Percentiles rank a stretch among this genome's conserved stretches.
These are phyloP conservation scores for Maconellicoccus hirsutus DNA, from an alignment of 1,140 invertebrate genomes.

Conservation along the genomic window DNA sequence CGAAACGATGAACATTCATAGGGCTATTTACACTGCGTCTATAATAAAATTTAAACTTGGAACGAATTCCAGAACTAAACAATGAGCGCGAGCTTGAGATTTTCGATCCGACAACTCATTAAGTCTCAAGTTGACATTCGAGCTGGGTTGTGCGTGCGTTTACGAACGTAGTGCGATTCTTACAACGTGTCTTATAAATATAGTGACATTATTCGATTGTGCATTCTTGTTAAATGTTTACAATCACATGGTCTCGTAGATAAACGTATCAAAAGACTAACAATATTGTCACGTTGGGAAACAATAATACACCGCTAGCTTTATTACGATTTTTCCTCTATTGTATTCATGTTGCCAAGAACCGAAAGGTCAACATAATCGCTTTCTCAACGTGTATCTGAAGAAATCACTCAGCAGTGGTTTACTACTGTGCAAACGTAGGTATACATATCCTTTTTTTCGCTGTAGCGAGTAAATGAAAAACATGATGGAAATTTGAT, in stretches of 20 bases:
- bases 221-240: not conserved
- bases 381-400: not conserved
- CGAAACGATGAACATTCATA: no score
- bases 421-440: not conserved
- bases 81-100: no score
- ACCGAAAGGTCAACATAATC: not conserved
- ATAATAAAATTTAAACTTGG: no score
- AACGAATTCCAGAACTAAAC: no score
- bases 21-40: no score
- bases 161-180: no score
- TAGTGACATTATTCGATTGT: not conserved
- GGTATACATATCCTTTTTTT: not conserved
- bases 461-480: not conserved
- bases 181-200: not conserved
- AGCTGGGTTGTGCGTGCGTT: no score
- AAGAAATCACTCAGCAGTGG: not conserved
- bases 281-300: not conserved
- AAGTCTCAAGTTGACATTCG: no score
- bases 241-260: not conserved
- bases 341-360: not conserved
- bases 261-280: slow-evolving; percentile 1
- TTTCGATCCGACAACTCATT: no score
- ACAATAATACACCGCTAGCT: not conserved
- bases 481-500: not conserved
- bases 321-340: not conserved